Evolutionary conservation across 2,113 vertebrate species (phyloP), one percentile per base, ranked within the genome.

Genomic region (Vicugna pacos): DNA sequence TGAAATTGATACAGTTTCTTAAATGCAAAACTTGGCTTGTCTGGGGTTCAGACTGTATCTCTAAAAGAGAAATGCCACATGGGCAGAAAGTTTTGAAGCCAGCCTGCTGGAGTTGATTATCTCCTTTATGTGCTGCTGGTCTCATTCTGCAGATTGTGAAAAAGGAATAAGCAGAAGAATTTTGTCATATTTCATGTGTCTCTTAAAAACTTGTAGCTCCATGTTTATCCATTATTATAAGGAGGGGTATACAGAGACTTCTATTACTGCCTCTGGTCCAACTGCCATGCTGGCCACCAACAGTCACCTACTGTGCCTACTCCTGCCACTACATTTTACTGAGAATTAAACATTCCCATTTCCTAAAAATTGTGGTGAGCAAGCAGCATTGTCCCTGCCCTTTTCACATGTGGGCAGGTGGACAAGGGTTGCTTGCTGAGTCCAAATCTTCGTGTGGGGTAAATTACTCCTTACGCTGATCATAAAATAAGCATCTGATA

Each of bases 401-500:
- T 82, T 12, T n/a, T 95, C 56, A 42, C 73, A 56, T 32, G 64
- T 62, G 79, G 77, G 70, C 70, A 83, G 77, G 86, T 96, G 91
- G 95, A 96, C 85, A 77, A 91, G 79, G 24, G 22, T 89, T 62
- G 77, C 86, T 87, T 89, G 95, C 85, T 83, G 96, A 94, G 73
- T 94, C 80, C 79, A 95, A 35, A 54, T 81, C 81, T 89, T 89
- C 56, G 52, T 95, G 91, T 94, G 60, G 91, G 82, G 77, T 89
- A 89, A 96, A 91, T 94, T 93, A 73, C 38, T 97, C 67, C 95
- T 93, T 91, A 83, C 28, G 1, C 62, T 73, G 65, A 94, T 95
- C 64, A 76, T 96, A 97, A 96, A 97, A 92, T 89, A 94, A 96
- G 65, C 73, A 87, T 85, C 79, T 95, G 86, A 96, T 69, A 94